Evolutionary conservation across 2,888 invertebrate species (phyloP).

Genomic region (Pyrocoelia pectoralis): DNA sequence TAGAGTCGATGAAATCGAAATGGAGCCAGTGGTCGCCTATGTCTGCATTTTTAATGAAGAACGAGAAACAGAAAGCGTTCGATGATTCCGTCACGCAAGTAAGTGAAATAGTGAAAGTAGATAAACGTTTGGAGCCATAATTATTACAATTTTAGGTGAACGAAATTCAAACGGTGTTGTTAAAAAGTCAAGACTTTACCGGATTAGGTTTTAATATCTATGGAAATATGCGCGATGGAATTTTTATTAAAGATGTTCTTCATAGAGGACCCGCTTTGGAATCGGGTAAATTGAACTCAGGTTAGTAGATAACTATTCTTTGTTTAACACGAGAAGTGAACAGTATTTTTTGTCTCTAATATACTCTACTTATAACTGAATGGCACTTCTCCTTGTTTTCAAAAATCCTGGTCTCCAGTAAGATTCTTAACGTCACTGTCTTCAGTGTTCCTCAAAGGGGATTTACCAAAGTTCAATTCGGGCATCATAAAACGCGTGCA

Average conservation of each 20-base stretch:
- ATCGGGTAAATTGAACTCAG: conserved; percentile 80
- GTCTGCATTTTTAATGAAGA: conserved; percentile 54
- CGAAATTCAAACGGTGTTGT: conserved; percentile 71
- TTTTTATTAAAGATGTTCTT: conserved; percentile 85
- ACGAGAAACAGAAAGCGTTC: conserved; percentile 64
- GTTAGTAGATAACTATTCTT: conserved; percentile 58
- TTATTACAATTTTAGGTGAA: conserved; percentile 63
- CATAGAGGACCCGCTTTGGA: conserved; percentile 89
- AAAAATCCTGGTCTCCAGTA: too few relatives aligned
- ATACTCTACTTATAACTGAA: too few relatives aligned
- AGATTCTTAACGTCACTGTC: too few relatives aligned
- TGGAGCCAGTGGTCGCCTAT: conserved; percentile 62
- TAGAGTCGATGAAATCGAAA: conserved; percentile 53
- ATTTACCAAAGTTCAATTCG: too few relatives aligned
- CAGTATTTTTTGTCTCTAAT: too few relatives aligned
- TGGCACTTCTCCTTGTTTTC: too few relatives aligned
- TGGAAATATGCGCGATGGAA: conserved; percentile 92
- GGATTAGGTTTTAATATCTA: conserved; percentile 87
- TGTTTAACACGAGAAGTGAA: not conserved
- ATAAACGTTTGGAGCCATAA: not conserved
- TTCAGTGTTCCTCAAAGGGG: too few relatives aligned
- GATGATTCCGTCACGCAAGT: conserved; percentile 68
- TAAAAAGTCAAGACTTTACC: conserved; percentile 87
- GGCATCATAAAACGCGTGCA: too few relatives aligned
- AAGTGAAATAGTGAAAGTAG: conserved; percentile 40